Evolutionary conservation across 2,113 vertebrate species (phyloP), one percentile per base, ranked within the genome.

Genomic region (Rynchops niger): DNA sequence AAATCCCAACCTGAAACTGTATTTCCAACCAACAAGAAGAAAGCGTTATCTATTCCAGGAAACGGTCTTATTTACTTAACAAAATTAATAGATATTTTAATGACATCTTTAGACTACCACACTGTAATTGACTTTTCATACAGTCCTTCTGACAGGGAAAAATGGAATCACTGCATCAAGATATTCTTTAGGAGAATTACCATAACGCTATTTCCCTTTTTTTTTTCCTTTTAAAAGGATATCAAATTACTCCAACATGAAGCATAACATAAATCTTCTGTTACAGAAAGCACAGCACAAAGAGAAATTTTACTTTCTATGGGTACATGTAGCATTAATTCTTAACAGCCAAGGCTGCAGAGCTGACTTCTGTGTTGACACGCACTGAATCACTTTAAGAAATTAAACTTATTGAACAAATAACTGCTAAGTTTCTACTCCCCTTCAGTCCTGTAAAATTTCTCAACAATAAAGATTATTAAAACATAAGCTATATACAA

Each of bases 131-230:
- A 74, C 23, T 67, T 69, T 43, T 61, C 11, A 47, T 49, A 78
- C 5, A 59, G 38, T 0, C 70, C 20, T 53, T 32, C 42, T 81
- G 40, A 70, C 4, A 5, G 11, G 15, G 34, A 5, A 27, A 86
- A 86, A 23, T 50, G 8, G 40, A 61, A 84, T 12, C 25, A 55
- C 12, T 15, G 5, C 16, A 93, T 22, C 15, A 83, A 88, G 81
- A 43, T 29, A 6, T 49, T 25, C 32, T 63, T 55, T 59, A 43
- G 47, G 30, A 71, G 7, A 53, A 74, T 47, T 42, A 74, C 4
- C 1, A 0, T 40, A 70, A 15, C 32, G 25, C 5, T 62, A 15
- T 23, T 83, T 62, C 12, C 23, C 19, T 0, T 7, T 43, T 43
- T 67, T 67, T 55, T 55, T 19, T 2, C n/a, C 34, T 53, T 47